phyloP scores from a whole-genome alignment of 2,888 invertebrate genomes.

The Dolichopus griseipennis region DNA sequence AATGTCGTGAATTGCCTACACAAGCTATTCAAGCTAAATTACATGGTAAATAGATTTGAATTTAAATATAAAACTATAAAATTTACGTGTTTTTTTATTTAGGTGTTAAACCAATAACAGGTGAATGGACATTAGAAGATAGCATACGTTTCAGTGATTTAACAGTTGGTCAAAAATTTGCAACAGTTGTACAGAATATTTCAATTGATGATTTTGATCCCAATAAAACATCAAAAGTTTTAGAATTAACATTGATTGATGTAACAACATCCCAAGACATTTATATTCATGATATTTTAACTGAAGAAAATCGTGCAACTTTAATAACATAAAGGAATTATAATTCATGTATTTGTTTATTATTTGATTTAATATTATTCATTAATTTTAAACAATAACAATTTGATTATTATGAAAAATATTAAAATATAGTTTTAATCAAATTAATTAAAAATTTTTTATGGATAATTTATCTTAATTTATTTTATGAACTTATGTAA shows the following conservation, averaged over 20 bases:
- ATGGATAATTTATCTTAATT: too few species aligned
- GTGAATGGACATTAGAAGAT: constrained; percentile 50
- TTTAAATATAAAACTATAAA: not conserved
- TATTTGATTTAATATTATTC: too few species aligned
- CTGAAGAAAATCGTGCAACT: constrained; percentile 53
- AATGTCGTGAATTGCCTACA: constrained; percentile 53
- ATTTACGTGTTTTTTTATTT: constrained; percentile 20
- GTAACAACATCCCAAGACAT: constrained; percentile 59
- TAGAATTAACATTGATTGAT: constrained; percentile 62
- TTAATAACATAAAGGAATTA: too few species aligned
- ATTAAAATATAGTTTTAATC: too few species aligned
- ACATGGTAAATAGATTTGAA: constrained; percentile 43
- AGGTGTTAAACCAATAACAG: constrained; percentile 48
- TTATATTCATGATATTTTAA: constrained; percentile 55
- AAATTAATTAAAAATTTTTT: too few species aligned
- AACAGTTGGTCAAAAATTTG: constrained; percentile 60
- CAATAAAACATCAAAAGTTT: constrained; percentile 51
- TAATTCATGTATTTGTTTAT: too few species aligned
- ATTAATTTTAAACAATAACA: too few species aligned
- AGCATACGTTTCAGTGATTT: constrained; percentile 63
- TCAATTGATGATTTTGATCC: constrained; percentile 53
- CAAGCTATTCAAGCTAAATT: constrained; percentile 58
- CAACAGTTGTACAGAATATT: constrained; percentile 56
- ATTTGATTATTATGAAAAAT: too few species aligned
- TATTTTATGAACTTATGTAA: too few species aligned